These are phyloP conservation scores for Neodiprion lecontei DNA, from an alignment of 1,140 invertebrate species.

Conservation along the genomic window DNA sequence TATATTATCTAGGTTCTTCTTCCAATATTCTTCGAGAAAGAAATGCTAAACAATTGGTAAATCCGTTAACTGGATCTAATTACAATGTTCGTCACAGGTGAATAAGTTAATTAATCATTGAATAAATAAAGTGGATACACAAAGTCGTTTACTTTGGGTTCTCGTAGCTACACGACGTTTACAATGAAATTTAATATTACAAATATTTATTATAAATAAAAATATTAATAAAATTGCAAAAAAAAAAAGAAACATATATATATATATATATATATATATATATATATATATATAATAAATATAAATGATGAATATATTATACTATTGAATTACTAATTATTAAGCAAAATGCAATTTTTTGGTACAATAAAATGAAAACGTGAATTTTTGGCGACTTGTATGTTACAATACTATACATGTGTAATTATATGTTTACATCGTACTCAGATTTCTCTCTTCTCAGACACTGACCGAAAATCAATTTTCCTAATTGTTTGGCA, in stretches of 20 bases:
- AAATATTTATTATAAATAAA: conserved; percentile 50
- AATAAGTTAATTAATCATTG: neutral
- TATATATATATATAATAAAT: conserved; percentile 39
- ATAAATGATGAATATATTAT: conserved; percentile 44
- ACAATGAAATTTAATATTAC: conserved; percentile 18
- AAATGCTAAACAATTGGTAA: too few relatives aligned
- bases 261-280: neutral
- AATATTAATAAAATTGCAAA: neutral
- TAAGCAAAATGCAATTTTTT: conserved; percentile 49
- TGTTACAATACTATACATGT: too few relatives aligned
- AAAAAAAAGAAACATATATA: neutral
- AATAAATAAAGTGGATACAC: neutral
- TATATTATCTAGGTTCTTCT: too few relatives aligned
- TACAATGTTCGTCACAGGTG: too few relatives aligned
- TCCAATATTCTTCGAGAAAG: too few relatives aligned
- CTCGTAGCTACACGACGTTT: conserved; percentile 1
- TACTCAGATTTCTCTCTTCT: neutral
- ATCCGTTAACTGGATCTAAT: too few relatives aligned
- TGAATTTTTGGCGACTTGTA: too few relatives aligned
- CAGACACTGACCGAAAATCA: too few relatives aligned
- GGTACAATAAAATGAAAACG: conserved; percentile 48
- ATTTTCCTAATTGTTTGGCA: too few relatives aligned
- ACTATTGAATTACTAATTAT: conserved; percentile 46
- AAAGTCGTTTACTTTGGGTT: neutral
- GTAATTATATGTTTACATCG: conserved; percentile 24